Base-by-base conservation (phyloP, 2,888 invertebrate species). In the Rosalia funebris region DNA sequence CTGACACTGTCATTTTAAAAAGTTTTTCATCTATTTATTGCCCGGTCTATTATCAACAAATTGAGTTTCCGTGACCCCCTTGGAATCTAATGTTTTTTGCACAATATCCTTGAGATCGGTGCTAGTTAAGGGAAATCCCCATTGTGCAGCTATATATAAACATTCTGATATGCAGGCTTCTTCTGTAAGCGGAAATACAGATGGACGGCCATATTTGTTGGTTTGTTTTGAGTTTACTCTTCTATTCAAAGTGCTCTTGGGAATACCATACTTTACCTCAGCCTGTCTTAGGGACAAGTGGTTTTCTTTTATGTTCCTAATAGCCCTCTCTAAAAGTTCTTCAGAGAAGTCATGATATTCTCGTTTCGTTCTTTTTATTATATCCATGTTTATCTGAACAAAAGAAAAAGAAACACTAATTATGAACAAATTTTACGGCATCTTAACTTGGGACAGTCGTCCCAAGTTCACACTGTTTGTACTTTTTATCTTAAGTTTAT, bases 261-360 rank as follows among this genome's bases (percentile, higher is more conserved):
- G 14, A 12, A 37, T 37, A 37, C 14, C 14, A 12, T 37, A 11
- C 14, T 12, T 37, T 37, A 11, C 37, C n/a, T 12, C 14, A 12
- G 37, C 37, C n/a, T n/a, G 12, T 37, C 37, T 37, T 12, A 12
- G 12, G 12, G 37, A 12, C 14, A 12, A 12, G 12, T 37, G n/a
- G 14, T 37, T 37, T 12, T 37, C 14, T 37, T n/a, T 37, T 7
- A 37, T 37, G 37, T 37, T 12, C 14, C 12, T 37, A 11, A 37
- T 37, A 2, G 37, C 37, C 37, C 14, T 12, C 37, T 37, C 12
- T 37, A 37, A 12, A 12, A 12, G n/a, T 37, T 37, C 37, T 37
- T 37, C 44, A 11, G 44, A n/a, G 44, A 9, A 20, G 20, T 20
- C 44, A n/a, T 19, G 44, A 12, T 45, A 45, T 25, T 45, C 25